These are phyloP conservation scores for Drosophila ambigua DNA, from an alignment of 1,140 invertebrate genomes.

Conservation along the genomic window DNA sequence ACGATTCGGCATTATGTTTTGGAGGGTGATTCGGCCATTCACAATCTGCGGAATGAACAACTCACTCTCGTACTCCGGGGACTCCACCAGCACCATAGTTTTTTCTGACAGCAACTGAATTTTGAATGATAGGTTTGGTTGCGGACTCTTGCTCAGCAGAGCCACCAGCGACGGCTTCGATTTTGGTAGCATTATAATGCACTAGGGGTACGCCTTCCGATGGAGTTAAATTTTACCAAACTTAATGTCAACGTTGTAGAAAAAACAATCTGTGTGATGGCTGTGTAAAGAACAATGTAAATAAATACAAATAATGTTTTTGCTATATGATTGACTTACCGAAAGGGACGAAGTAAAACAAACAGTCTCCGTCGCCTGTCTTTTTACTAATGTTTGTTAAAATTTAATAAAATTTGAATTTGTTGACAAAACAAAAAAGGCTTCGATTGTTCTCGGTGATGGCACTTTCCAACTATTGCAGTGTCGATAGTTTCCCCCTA, in stretches of 20 bases:
- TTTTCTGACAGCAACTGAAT: constrained; percentile 68
- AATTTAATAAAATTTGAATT: too few relatives aligned
- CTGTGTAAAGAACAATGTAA: constrained; percentile 1
- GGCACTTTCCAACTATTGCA: too few relatives aligned
- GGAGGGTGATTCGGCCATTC: constrained; percentile 60
- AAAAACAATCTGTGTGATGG: not conserved
- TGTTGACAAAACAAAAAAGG: too few relatives aligned
- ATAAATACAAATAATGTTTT: not conserved
- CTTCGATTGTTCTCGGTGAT: too few relatives aligned
- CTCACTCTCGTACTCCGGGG: constrained; percentile 59
- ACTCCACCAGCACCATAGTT: constrained; percentile 68
- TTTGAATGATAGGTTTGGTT: constrained; percentile 23
- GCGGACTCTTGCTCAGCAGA: too few relatives aligned
- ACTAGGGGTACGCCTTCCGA: not conserved
- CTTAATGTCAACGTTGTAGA: not conserved
- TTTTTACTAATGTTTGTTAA: too few relatives aligned
- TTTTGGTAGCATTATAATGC: not conserved
- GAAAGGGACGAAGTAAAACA: not conserved
- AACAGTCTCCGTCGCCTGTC: not conserved
- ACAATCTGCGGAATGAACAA: constrained; percentile 72
- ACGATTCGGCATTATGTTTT: constrained; percentile 67
- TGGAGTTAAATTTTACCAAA: not conserved
- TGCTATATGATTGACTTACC: constrained; percentile 17
- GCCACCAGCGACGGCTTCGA: too few relatives aligned
- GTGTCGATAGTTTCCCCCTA: too few relatives aligned